Percentiles rank a stretch among this genome's conserved stretches.
These are phyloP conservation scores for Cephus runcator DNA, from an alignment of 2,888 invertebrate species.

Conservation along the genomic window DNA sequence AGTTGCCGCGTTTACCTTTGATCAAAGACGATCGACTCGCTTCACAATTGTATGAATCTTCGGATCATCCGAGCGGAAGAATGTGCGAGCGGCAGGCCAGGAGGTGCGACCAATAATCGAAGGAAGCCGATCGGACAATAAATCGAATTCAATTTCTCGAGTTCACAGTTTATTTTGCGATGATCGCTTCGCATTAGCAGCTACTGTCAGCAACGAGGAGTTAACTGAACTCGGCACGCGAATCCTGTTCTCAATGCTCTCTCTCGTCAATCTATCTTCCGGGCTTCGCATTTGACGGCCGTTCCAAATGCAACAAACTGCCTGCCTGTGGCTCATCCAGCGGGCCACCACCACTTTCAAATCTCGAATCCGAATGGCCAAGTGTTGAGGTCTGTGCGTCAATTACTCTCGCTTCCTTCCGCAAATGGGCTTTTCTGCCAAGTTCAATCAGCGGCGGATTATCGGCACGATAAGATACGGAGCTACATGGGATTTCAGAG, in stretches of 20 bases:
- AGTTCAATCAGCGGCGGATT: too few relatives aligned
- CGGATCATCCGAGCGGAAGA: background rate
- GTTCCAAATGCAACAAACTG: conserved; percentile 60
- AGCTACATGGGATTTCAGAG: too few relatives aligned
- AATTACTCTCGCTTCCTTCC: conserved; percentile 39
- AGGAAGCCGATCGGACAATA: too few relatives aligned
- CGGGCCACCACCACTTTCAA: too few relatives aligned
- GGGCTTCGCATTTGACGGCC: conserved; percentile 55
- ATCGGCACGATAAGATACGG: too few relatives aligned
- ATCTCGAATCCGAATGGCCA: too few relatives aligned
- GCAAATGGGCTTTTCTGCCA: background rate
- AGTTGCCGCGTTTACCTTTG: too few relatives aligned
- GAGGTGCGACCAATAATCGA: too few relatives aligned
- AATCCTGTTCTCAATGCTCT: conserved; percentile 53
- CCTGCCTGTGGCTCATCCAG: conserved; percentile 32
- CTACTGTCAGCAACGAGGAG: conserved; percentile 21
- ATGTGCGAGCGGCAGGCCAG: too few relatives aligned
- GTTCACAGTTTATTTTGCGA: conserved; percentile 50
- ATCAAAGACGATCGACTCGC: too few relatives aligned
- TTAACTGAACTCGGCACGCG: conserved; percentile 49
- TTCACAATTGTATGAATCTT: too few relatives aligned
- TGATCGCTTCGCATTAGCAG: conserved; percentile 44
- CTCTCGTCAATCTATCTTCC: conserved; percentile 60
- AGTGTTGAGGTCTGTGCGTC: conserved; percentile 8
- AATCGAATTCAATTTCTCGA: too few relatives aligned